Conservation (phyloP, 2,797 vertebrate species). For the Glyptemys insculpta region DNA sequence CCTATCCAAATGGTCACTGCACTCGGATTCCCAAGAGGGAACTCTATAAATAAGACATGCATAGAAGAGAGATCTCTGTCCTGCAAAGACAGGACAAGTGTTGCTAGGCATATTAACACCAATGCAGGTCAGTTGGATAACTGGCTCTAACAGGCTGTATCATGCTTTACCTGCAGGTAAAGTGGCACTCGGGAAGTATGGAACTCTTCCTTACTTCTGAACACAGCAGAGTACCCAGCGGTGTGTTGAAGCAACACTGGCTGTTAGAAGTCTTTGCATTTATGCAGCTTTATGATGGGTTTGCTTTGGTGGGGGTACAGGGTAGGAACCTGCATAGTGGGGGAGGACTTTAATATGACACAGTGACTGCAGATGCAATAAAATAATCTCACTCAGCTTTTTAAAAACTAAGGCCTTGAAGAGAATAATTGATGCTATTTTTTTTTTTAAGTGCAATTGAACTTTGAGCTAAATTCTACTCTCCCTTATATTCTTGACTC, state of each 20-base stretch:
- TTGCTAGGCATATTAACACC: neutral
- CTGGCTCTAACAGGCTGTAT: neutral
- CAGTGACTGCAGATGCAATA: neutral
- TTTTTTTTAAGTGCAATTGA: neutral
- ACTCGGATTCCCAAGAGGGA: neutral
- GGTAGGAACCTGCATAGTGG: neutral
- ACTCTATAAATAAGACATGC: neutral
- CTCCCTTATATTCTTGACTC: neutral
- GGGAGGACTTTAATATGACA: neutral
- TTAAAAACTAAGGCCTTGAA: neutral
- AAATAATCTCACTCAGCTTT: neutral
- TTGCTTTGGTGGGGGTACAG: accelerated
- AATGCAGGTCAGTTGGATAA: neutral
- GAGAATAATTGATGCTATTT: too few species aligned
- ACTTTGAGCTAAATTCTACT: accelerated
- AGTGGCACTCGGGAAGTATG: neutral
- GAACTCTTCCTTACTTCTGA: neutral
- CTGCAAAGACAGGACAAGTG: neutral
- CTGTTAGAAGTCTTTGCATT: neutral
- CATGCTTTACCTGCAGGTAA: neutral
- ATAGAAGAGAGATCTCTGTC: neutral
- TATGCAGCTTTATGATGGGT: neutral
- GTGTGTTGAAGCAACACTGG: neutral
- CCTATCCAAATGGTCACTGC: neutral
- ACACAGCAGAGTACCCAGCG: neutral